phyloP scores from a whole-genome alignment of 2,888 invertebrate genomes.

The Lissocephala sabroskyi region DNA sequence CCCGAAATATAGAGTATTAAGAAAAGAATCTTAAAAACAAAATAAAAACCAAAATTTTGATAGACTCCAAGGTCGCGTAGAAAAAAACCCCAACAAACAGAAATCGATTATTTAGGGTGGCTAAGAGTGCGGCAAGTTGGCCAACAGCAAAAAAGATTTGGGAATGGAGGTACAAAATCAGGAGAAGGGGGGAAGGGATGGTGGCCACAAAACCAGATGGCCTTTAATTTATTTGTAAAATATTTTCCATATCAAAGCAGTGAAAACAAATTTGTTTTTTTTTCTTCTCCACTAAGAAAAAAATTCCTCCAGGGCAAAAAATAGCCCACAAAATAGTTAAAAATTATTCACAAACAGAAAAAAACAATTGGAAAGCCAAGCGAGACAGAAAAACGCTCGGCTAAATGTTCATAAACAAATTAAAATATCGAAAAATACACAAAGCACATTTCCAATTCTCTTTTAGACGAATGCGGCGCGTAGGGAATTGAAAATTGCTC shows the following conservation, averaged over 20 bases:
- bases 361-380: too few relatives aligned
- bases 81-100: too few relatives aligned
- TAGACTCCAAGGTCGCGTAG: too few relatives aligned
- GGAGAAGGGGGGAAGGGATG: neutral
- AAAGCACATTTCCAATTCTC: too few relatives aligned
- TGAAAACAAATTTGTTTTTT: constrained; percentile 39
- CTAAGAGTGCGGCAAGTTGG: too few relatives aligned
- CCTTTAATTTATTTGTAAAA: constrained; percentile 64
- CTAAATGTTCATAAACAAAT: constrained; percentile 48
- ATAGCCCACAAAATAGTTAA: neutral
- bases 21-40: too few relatives aligned
- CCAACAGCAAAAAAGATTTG: neutral
- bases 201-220: constrained; percentile 47
- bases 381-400: too few relatives aligned
- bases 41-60: too few relatives aligned
- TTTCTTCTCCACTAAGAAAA: neutral
- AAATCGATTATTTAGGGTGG: too few relatives aligned
- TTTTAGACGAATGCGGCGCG: too few relatives aligned
- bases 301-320: neutral
- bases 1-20: too few relatives aligned
- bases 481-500: too few relatives aligned
- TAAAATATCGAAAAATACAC: neutral
- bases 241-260: constrained; percentile 62
- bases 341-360: constrained; percentile 32
- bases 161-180: neutral